phyloP scores from a whole-genome alignment of 2,113 vertebrate species.

The Perognathus longimembris region DNA sequence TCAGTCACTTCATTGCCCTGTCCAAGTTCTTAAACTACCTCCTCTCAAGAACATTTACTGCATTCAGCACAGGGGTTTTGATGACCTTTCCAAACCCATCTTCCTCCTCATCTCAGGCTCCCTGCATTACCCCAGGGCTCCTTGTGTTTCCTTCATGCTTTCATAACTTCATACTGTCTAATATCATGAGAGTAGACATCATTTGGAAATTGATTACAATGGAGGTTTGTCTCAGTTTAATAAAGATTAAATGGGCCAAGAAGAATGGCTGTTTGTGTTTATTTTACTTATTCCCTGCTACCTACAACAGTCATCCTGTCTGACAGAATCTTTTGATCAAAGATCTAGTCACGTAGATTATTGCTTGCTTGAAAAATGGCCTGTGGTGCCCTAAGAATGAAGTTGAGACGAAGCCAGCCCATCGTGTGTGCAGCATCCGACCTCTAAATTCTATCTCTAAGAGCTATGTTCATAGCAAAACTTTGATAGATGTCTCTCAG shows the following conservation, averaged over 20 bases:
- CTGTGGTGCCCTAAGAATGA: slow-evolving; percentile 60
- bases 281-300: slow-evolving; percentile 40
- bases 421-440: not conserved
- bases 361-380: slow-evolving; percentile 70
- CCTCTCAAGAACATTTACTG: not conserved
- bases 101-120: not conserved
- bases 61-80: not conserved
- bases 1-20: not conserved
- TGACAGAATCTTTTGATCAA: slow-evolving; percentile 73
- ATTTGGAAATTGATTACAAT: slow-evolving; percentile 42
- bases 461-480: not conserved
- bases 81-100: slow-evolving; percentile 21
- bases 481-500: slow-evolving; percentile 46
- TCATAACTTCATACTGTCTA: not conserved
- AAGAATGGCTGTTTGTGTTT: slow-evolving; percentile 51
- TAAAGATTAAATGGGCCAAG: slow-evolving; percentile 68
- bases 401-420: slow-evolving; percentile 10
- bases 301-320: slow-evolving; percentile 40
- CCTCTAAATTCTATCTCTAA: not conserved
- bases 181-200: not conserved
- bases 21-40: slow-evolving; percentile 6
- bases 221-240: slow-evolving; percentile 55
- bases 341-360: slow-evolving; percentile 69
- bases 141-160: not conserved
- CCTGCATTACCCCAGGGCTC: not conserved